These are phyloP conservation scores for Psophia crepitans DNA, from an alignment of 2,113 vertebrate species.

Conservation along the genomic window DNA sequence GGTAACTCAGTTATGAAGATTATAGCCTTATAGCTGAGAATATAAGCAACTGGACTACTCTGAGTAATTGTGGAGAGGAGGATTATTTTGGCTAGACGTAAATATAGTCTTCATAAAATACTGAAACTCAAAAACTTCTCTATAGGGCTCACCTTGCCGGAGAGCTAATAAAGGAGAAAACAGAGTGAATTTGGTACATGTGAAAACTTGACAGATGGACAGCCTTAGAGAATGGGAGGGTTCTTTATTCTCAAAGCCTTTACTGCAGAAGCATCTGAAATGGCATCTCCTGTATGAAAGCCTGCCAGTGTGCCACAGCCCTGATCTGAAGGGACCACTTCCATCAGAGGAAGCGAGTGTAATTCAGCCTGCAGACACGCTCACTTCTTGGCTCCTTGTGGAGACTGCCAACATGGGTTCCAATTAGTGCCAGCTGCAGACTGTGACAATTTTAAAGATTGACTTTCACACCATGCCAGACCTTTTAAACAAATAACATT, in stretches of 20 bases:
- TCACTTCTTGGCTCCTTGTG: neutral
- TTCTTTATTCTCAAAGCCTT: neutral
- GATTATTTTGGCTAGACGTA: neutral
- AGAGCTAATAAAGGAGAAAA: neutral
- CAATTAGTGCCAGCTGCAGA: conserved; percentile 40
- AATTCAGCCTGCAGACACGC: neutral
- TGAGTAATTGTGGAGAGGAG: neutral
- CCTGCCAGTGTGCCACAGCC: neutral
- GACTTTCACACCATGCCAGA: conserved; percentile 12
- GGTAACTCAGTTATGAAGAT: neutral
- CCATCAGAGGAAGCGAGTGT: rapidly evolving
- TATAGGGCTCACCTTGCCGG: neutral
- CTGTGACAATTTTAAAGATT: conserved; percentile 35
- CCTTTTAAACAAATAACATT: conserved; percentile 42
- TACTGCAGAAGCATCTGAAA: neutral
- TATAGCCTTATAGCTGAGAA: neutral
- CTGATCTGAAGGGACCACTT: conserved; percentile 26
- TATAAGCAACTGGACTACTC: neutral
- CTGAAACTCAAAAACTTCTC: neutral
- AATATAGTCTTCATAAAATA: neutral
- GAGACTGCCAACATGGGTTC: conserved; percentile 13
- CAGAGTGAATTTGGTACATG: neutral
- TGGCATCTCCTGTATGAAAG: neutral
- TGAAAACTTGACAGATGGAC: neutral
- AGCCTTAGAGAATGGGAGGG: neutral